Base-by-base conservation (phyloP, 1,140 invertebrate species). In the Drosophila punjabiensis region DNA sequence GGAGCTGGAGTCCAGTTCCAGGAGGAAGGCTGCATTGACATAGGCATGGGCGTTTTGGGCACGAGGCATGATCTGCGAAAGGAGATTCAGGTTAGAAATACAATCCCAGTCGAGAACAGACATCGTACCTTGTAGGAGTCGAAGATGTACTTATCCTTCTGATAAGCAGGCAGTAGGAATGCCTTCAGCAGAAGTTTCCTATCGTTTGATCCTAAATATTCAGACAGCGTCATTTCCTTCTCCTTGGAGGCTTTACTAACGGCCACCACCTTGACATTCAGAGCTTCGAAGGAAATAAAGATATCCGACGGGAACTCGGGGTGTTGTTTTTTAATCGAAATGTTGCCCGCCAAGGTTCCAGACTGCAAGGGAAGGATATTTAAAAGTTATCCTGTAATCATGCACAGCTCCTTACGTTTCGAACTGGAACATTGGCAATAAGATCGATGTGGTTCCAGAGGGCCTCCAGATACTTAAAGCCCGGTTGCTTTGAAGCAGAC, bases 11-110 rank as follows among this genome's bases (percentile, higher is more conserved):
- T 80, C 78, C 39, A 93, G 39, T 58, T 92, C 82, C 33, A 97
- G 94, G 4, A 30, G 95, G 86, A 98, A 98, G 8, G 96, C 97
- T 13, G 96, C 96, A 91, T 97, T 97, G 0, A 98, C 96, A 80
- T 96, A 95, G 0, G 97, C 97, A 87, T 98, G 97, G 0, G 97
- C 95, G 92, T 98, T 98, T 94, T 97, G 96, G 8, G 95, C 95
- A 63, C 97, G 94, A 0, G 96, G 95, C 95, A 97, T 97, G 33
- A 93, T 92, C 87, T 92, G 50, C 10, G 69, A 18, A 50, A 11
- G 5, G 4, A 13, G 10, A 11, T 14, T 10, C 4, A 8, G 0
- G 8, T 14, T 18, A 13, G 1, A 0, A 33, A 35, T 11, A 3
- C n/a, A 43, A 11, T 5, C 4, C 1, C 14, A 33, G 14, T 18